These are phyloP conservation scores for Myiotriccus ornatus DNA, from an alignment of 2,797 vertebrate genomes.

Conservation along the genomic window DNA sequence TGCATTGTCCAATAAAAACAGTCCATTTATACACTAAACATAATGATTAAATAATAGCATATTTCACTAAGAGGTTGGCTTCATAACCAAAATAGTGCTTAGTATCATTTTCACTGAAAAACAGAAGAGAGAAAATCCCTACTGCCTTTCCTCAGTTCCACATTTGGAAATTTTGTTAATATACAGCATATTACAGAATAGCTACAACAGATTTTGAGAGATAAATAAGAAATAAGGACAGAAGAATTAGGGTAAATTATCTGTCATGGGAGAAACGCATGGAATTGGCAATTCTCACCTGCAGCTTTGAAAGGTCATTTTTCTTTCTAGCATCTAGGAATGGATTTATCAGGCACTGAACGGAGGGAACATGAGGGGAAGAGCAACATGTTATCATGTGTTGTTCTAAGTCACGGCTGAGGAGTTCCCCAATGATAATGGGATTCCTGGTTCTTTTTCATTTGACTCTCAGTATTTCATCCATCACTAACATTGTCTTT, in stretches of 20 bases:
- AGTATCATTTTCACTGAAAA: conserved; percentile 9
- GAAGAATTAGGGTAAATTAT: not conserved
- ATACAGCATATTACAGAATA: not conserved
- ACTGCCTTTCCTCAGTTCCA: not conserved
- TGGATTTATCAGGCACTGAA: not conserved
- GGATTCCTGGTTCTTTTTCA: not conserved
- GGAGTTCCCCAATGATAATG: not conserved
- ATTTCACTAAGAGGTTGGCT: conserved; percentile 38
- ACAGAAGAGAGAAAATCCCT: not conserved
- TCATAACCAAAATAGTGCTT: not conserved
- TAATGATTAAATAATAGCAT: conserved; percentile 32
- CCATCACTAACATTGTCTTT: not conserved
- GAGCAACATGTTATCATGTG: not conserved
- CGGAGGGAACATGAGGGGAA: not conserved
- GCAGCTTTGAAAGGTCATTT: not conserved
- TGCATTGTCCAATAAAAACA: conserved; percentile 41
- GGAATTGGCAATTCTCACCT: not conserved
- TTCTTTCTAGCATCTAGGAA: not conserved
- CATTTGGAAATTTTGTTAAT: conserved; percentile 8
- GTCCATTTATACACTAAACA: conserved; percentile 26
- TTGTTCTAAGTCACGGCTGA: not conserved
- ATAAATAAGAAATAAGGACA: not conserved
- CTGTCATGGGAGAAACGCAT: not conserved
- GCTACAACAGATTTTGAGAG: not conserved
- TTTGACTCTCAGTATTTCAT: not conserved